phyloP scores from a whole-genome alignment of 2,797 vertebrate genomes.

The Notolabrus celidotus region DNA sequence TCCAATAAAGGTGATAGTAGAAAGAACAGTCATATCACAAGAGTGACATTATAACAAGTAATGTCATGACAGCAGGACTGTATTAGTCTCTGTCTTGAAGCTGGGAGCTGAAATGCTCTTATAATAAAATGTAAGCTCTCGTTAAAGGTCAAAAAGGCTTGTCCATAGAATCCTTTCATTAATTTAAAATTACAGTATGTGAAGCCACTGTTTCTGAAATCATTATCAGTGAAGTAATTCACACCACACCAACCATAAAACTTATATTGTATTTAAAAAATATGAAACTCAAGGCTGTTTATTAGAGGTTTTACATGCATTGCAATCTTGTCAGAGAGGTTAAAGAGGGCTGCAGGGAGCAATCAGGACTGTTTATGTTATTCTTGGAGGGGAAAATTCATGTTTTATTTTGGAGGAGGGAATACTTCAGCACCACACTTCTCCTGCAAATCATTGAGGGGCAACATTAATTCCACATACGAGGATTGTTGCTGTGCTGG shows the following conservation, averaged over 20 bases:
- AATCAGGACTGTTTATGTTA: conserved; percentile 22
- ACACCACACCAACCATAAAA: background rate
- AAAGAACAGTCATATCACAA: too few species aligned
- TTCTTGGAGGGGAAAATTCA: conserved; percentile 37
- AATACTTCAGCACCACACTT: conserved; percentile 22
- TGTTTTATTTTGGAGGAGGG: conserved; percentile 30
- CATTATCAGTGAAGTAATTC: background rate
- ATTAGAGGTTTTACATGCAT: background rate
- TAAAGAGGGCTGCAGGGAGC: conserved; percentile 42
- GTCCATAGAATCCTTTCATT: background rate
- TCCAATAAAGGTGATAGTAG: conserved; percentile 3
- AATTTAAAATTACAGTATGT: background rate
- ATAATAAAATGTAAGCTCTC: too few species aligned
- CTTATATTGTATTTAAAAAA: conserved; percentile 20
- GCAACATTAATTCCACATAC: conserved; percentile 27
- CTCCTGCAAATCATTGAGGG: conserved; percentile 31
- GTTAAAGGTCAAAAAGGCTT: background rate
- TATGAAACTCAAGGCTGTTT: background rate
- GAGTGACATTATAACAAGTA: background rate
- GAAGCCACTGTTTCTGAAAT: background rate
- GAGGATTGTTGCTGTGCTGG: conserved; percentile 33
- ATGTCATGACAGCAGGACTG: background rate
- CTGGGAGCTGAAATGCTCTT: too few species aligned
- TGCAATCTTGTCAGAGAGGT: conserved; percentile 15
- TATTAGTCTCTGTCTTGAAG: too few species aligned